These are phyloP conservation scores for Chalcis sispes DNA, from an alignment of 2,888 invertebrate species.

Conservation along the genomic window DNA sequence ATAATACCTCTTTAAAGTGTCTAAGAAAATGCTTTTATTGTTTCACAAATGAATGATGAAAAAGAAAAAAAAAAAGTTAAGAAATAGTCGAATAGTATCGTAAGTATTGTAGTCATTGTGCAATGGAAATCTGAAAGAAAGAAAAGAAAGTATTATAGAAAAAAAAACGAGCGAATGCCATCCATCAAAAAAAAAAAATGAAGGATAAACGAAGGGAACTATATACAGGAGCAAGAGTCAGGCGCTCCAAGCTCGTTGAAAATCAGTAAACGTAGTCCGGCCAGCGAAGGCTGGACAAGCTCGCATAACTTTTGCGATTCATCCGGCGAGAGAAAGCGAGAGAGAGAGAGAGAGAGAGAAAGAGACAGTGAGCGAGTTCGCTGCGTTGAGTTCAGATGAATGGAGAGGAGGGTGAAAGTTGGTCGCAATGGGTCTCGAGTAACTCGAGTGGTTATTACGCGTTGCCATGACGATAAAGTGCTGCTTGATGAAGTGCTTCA, in stretches of 20 bases:
- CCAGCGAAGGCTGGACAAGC: neutral
- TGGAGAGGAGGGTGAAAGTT: conserved; percentile 40
- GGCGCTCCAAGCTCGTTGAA: conserved; percentile 36
- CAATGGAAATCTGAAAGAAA: too few relatives aligned
- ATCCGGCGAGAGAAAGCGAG: conserved; percentile 17
- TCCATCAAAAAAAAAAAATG: conserved; percentile 37
- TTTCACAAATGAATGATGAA: conserved; percentile 8
- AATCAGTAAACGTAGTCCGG: conserved; percentile 45
- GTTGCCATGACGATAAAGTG: conserved; percentile 75
- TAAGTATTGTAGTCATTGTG: conserved; percentile 15
- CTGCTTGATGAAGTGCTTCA: conserved; percentile 73
- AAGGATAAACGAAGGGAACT: conserved; percentile 23
- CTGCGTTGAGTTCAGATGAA: too few relatives aligned
- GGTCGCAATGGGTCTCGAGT: conserved; percentile 34
- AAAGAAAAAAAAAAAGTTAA: conserved; percentile 17
- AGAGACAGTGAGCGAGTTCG: conserved; percentile 21
- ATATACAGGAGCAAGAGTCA: neutral
- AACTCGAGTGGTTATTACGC: conserved; percentile 72
- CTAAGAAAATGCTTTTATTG: too few relatives aligned
- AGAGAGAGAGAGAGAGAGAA: conserved; percentile 10
- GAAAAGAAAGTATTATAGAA: neutral
- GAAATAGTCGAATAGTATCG: too few relatives aligned
- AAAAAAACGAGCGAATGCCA: conserved; percentile 12
- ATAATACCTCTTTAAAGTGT: too few relatives aligned
- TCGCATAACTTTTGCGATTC: conserved; percentile 51